Percentiles rank a stretch among this genome's conserved stretches.
These are phyloP conservation scores for Catocala nupta DNA, from an alignment of 2,888 invertebrate genomes.

Conservation along the genomic window DNA sequence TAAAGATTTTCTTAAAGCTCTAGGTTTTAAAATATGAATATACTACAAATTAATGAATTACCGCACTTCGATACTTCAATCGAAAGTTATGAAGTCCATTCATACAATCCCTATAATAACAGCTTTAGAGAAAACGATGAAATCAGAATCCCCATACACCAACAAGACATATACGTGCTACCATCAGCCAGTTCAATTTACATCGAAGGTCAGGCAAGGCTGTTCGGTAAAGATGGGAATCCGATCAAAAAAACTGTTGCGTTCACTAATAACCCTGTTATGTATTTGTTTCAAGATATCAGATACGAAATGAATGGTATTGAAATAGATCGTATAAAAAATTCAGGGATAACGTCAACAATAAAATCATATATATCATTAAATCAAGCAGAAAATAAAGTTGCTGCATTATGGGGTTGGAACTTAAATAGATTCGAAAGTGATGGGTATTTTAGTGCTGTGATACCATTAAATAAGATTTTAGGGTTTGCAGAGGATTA, in stretches of 20 bases:
- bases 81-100: constrained; percentile 30
- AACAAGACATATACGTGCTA: constrained; percentile 22
- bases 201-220: constrained; percentile 28
- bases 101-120: constrained; percentile 37
- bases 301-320: constrained; percentile 32
- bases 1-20: constrained; percentile 27
- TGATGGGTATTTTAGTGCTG: constrained; percentile 42
- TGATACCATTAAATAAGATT: constrained; percentile 22
- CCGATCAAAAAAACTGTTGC: constrained; percentile 10
- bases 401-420: constrained; percentile 42
- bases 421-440: constrained; percentile 43
- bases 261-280: constrained; percentile 24
- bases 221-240: constrained; percentile 12
- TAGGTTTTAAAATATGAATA: constrained; percentile 34
- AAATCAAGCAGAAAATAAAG: constrained; percentile 45
- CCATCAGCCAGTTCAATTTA: constrained; percentile 38
- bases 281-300: constrained; percentile 32
- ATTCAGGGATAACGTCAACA: constrained; percentile 17
- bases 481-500: constrained; percentile 54
- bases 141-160: constrained; percentile 29
- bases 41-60: constrained; percentile 25
- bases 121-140: constrained; percentile 40
- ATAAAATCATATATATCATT: constrained; percentile 33
- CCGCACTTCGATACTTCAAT: constrained; percentile 31
- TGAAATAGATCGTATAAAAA: constrained; percentile 32